These are phyloP conservation scores for Drosophila kanekoi DNA, from an alignment of 2,888 invertebrate genomes.

Conservation along the genomic window DNA sequence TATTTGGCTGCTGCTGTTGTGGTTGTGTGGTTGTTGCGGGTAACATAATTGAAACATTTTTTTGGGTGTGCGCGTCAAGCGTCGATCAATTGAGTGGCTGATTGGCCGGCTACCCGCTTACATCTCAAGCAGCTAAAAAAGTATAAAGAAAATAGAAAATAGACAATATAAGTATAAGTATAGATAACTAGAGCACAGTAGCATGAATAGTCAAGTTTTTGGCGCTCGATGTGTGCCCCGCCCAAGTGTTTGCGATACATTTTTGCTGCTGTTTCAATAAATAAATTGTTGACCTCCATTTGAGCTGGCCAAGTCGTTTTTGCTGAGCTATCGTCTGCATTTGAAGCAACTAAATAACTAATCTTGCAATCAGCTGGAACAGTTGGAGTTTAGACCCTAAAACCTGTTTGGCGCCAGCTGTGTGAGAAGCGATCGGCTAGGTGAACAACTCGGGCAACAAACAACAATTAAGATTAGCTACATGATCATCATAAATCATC, in stretches of 20 bases:
- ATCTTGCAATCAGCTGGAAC: conserved; percentile 39
- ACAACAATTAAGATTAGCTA: conserved; percentile 42
- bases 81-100: conserved; percentile 58
- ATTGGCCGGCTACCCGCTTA: conserved; percentile 50
- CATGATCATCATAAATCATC: conserved; percentile 50
- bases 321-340: conserved; percentile 40
- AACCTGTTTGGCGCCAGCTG: conserved; percentile 41
- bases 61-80: conserved; percentile 54
- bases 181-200: conserved; percentile 15
- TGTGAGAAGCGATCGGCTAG: conserved; percentile 12
- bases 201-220: conserved; percentile 18
- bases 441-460: conserved; percentile 34
- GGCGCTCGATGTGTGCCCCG: background rate
- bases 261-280: conserved; percentile 10
- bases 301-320: conserved; percentile 9
- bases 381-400: conserved; percentile 54
- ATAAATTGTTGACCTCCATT: conserved; percentile 42
- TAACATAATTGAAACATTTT: conserved; percentile 78
- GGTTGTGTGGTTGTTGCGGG: conserved; percentile 46
- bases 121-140: conserved; percentile 51
- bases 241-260: conserved; percentile 8
- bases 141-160: background rate
- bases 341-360: conserved; percentile 43
- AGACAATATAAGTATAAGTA: conserved; percentile 1
- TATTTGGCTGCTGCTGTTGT: conserved; percentile 38